These are phyloP conservation scores for Lasioglossum pauxillum DNA, from an alignment of 2,888 invertebrate genomes.

Conservation along the genomic window DNA sequence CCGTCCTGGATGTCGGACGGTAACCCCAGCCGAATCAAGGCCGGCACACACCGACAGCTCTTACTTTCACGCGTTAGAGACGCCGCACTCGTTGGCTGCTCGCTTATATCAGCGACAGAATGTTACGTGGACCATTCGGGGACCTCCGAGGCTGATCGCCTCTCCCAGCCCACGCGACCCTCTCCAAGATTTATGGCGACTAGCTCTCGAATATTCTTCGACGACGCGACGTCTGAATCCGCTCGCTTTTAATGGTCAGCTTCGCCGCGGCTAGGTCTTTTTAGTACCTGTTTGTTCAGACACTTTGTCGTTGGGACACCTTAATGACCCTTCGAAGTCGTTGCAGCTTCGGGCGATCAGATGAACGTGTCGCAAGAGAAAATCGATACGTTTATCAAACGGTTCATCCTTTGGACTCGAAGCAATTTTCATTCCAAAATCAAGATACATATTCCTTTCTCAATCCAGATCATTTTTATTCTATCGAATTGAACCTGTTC, in stretches of 20 bases:
- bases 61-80: slow-evolving; percentile 80
- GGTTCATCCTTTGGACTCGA: too few relatives aligned
- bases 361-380: not conserved
- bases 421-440: too few relatives aligned
- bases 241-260: not conserved
- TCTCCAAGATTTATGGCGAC: not conserved
- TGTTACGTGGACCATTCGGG: slow-evolving; percentile 25
- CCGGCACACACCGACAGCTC: slow-evolving; percentile 75
- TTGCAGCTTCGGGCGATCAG: not conserved
- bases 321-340: not conserved
- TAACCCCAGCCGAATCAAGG: slow-evolving; percentile 83
- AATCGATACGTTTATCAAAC: not conserved
- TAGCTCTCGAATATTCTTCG: not conserved
- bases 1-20: slow-evolving; percentile 80
- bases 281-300: not conserved
- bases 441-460: too few relatives aligned
- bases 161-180: slow-evolving; percentile 7
- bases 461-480: too few relatives aligned
- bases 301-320: not conserved
- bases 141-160: not conserved
- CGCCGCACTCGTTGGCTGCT: slow-evolving; percentile 42
- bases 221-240: not conserved
- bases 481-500: too few relatives aligned
- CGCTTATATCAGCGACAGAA: slow-evolving; percentile 44
- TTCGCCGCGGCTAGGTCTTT: not conserved